Base-by-base conservation (phyloP, 2,797 vertebrate genomes). In the Peromyscus attwateri region DNA sequence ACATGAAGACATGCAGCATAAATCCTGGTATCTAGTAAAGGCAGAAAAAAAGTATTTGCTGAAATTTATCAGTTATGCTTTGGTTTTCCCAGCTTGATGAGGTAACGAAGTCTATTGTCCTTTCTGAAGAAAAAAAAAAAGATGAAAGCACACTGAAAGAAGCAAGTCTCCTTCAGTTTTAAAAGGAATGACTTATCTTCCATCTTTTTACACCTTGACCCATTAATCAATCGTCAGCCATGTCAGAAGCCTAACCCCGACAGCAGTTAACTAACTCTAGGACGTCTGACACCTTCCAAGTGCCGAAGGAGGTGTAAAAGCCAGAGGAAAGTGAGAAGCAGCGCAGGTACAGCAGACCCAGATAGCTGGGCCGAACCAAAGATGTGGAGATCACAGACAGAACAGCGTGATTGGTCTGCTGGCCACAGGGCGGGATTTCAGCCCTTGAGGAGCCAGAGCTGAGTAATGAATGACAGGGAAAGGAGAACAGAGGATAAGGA, bases 261-360 rank as follows among this genome's bases (percentile, higher is more conserved):
- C 68, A 97, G 92, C 96, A 92, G 96, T 92, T 93, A 97, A 84
- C 96, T 94, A 94, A 81, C 40, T 95, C 89, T 70, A 92, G 84
- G 96, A 89, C n/a, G 96, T 97, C 97, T 98, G 89, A 95, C 97
- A 96, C 97, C 96, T 95, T 96, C 64, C 52, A 93, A 95, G 94
- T 92, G 96, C 46, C 12, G 93, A 92, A 79, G 93, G 95, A 97
- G 83, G 95, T 97, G 97, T 95, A 87, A 90, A 98, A 96, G 83
- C 70, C 95, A 92, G 91, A 84, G 89, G 55, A 96, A 95, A 94
- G 96, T 92, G 97, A 97, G 97, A 97, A 96, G 94, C 92, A 57
- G 81, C 76, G 80, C 96, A 82, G 93, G 71, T 88, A 43, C 12
- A 52, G 91, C 76, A 46, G 83, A 94, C 94, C 7, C 23, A 97